phyloP scores from a whole-genome alignment of 2,888 invertebrate species.

The Acrobeloides nanus region DNA sequence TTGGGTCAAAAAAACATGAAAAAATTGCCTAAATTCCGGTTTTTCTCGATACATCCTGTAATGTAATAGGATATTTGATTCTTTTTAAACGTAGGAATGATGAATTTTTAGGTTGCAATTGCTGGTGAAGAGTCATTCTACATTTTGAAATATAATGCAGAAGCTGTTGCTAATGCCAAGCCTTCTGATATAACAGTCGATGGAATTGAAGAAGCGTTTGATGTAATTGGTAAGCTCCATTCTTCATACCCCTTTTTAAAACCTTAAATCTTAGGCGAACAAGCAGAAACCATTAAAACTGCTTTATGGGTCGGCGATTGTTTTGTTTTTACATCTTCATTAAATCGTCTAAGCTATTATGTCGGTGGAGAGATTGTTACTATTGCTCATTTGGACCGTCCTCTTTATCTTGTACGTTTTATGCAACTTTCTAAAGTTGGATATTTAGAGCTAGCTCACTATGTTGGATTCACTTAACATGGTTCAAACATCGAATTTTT shows the following conservation, averaged over 20 bases:
- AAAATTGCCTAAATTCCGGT: too few relatives aligned
- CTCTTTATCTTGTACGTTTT: constrained; percentile 89
- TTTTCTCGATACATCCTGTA: too few relatives aligned
- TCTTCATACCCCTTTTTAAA: background rate
- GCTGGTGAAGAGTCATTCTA: constrained; percentile 92
- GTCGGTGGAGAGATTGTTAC: constrained; percentile 99
- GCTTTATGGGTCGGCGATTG: constrained; percentile 68
- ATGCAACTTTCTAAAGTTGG: too few relatives aligned
- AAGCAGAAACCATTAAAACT: constrained; percentile 42
- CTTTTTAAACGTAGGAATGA: too few relatives aligned
- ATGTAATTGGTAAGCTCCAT: constrained; percentile 55
- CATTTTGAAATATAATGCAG: constrained; percentile 78
- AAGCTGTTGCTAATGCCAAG: constrained; percentile 69
- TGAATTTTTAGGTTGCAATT: constrained; percentile 68
- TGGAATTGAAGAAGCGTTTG: constrained; percentile 90
- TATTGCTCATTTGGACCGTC: constrained; percentile 86
- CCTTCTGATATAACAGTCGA: constrained; percentile 76
- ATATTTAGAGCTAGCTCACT: too few relatives aligned
- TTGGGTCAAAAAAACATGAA: too few relatives aligned
- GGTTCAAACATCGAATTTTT: too few relatives aligned
- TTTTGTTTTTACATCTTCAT: constrained; percentile 95
- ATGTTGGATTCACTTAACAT: too few relatives aligned
- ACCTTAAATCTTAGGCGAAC: constrained; percentile 32
- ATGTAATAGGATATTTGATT: too few relatives aligned
- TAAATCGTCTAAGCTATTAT: constrained; percentile 94